Evolutionary conservation across 2,888 invertebrate species (phyloP).

Genomic region (Stenotaenia linearis): DNA sequence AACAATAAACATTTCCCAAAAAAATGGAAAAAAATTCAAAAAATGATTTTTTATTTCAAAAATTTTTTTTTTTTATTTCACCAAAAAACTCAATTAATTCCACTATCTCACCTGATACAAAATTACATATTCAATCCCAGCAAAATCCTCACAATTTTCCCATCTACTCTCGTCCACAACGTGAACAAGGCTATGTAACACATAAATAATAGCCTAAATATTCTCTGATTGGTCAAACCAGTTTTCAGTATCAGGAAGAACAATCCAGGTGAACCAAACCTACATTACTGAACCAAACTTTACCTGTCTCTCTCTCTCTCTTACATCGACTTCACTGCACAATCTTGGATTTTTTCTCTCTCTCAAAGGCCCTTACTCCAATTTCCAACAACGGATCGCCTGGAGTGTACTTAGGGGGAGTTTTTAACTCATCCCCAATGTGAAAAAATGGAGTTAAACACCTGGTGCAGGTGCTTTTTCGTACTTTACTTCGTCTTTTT

Average conservation of each 20-base stretch:
- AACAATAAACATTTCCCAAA: no score
- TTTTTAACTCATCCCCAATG: not conserved
- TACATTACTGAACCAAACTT: not conserved
- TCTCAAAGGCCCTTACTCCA: not conserved
- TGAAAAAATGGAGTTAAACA: not conserved
- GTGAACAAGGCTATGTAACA: not conserved
- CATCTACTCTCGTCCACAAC: not conserved
- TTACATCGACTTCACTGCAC: not conserved
- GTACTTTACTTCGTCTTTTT: not conserved
- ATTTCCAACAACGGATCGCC: not conserved
- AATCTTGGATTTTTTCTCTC: not conserved
- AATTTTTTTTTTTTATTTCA: not conserved
- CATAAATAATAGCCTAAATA: not conserved
- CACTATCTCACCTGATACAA: not conserved
- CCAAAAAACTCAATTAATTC: no score
- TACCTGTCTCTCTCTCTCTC: not conserved
- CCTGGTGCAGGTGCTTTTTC: not conserved
- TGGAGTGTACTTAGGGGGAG: not conserved
- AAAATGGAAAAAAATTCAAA: no score
- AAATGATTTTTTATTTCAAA: no score
- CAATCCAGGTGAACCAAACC: not conserved
- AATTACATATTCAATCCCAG: not conserved
- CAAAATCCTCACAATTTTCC: not conserved
- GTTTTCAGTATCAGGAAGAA: not conserved
- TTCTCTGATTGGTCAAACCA: not conserved